A percentile compares a stretch with the other conserved stretches of the same genome.
These are phyloP conservation scores for Sylvia atricapilla DNA, from an alignment of 2,113 vertebrate genomes.

Conservation along the genomic window DNA sequence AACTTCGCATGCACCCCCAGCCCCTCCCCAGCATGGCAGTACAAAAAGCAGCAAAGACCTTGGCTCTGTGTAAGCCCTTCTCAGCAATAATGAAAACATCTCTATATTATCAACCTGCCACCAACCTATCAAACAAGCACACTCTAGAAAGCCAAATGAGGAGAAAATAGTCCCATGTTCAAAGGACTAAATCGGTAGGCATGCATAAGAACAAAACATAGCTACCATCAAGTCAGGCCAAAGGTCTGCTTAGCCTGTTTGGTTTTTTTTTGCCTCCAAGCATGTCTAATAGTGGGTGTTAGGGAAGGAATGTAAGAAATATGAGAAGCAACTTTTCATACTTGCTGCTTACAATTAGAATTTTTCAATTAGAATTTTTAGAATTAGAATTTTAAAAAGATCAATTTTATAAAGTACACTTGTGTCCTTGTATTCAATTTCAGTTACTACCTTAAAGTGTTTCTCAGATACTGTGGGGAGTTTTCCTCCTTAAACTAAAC, in stretches of 20 bases:
- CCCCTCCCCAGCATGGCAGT: neutral
- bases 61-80: neutral
- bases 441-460: neutral
- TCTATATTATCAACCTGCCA: neutral
- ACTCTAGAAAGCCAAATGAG: neutral
- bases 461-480: neutral
- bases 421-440: neutral
- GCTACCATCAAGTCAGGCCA: neutral
- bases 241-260: neutral
- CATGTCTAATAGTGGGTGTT: neutral
- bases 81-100: neutral
- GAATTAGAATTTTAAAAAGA: neutral
- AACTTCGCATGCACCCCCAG: neutral
- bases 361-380: neutral
- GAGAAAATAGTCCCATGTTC: neutral
- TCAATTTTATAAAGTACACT: neutral
- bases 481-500: neutral
- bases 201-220: neutral
- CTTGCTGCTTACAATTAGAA: neutral
- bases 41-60: neutral
- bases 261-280: neutral
- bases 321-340: neutral
- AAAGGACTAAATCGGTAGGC: neutral
- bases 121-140: neutral
- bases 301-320: neutral